Base-by-base conservation (phyloP, 64 coral and sea anemone species). In the Dendronephthya gigantea region DNA sequence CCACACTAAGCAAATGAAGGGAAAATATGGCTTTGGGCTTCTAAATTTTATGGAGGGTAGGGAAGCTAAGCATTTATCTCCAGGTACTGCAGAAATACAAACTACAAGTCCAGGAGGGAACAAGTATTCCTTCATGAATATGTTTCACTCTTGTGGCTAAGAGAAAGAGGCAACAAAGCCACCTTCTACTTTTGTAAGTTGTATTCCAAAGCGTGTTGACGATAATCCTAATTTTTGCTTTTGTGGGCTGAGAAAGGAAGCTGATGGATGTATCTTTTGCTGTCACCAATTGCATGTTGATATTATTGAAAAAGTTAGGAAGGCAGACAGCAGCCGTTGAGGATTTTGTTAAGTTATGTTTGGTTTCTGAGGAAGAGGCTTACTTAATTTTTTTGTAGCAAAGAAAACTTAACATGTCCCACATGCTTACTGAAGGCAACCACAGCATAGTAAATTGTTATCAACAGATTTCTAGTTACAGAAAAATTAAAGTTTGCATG, bases 51-150 rank as follows among this genome's bases (percentile, higher is more conserved):
- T 79, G 72, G 72, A 79, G 72, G 72, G 72, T 39, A 79, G 72
- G 72, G 72, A 79, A 79, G 72, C 72, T 39, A 79, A 79, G 30
- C 72, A 79, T 79, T 6, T 79, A 79, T 79, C 19, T 34, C 72
- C 72, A 31, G 36, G 72, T 36, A 79, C 72, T 79, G 32, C 72
- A 79, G 36, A 79, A 79, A 79, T 29, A 79, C 72, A 33, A 79
- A 37, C 30, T 79, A 79, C 37, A 34, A 79, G 72, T 36, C 31
- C 19, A 79, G 72, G 36, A 35, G 72, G 72, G 72, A 79, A 35
- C 72, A 79, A 33, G 36, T 79, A 79, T 36, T 79, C 72, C 31
- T 79, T 34, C 31, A 79, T 79, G 32, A 79, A 39, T 79, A 79
- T 33, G 72, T 36, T 29, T 36, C 72, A 79, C 72, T 79, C 15